These are phyloP conservation scores for Ahaetulla prasina DNA, from an alignment of 2,113 vertebrate genomes.

Conservation along the genomic window DNA sequence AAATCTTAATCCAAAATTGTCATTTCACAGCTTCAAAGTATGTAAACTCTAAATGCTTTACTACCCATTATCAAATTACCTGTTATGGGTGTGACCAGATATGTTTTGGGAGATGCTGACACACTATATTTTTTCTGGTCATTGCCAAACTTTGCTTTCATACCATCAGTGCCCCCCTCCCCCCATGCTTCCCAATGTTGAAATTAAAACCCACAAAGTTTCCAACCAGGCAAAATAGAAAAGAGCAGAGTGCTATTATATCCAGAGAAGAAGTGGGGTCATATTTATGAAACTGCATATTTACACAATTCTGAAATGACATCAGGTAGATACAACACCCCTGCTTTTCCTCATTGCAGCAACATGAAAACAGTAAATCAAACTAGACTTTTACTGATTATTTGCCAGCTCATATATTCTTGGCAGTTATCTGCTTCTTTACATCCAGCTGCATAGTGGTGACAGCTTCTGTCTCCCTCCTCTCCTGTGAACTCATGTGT, in stretches of 20 bases:
- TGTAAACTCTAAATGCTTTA: neutral
- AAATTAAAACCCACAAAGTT: neutral
- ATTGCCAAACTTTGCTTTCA: neutral
- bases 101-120: neutral
- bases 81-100: neutral
- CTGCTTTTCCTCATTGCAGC: neutral
- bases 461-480: neutral
- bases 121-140: neutral
- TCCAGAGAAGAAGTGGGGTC: neutral
- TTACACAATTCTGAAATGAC: neutral
- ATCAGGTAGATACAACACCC: neutral
- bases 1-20: neutral
- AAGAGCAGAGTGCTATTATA: neutral
- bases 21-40: neutral
- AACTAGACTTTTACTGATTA: neutral
- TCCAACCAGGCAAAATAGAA: neutral
- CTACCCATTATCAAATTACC: neutral
- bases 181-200: neutral
- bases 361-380: neutral
- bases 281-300: neutral
- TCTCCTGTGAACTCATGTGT: neutral
- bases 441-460: neutral
- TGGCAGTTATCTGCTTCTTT: neutral
- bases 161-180: neutral
- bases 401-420: neutral